phyloP scores from a whole-genome alignment of 2,797 vertebrate species.

The Cirrhinus molitorella region DNA sequence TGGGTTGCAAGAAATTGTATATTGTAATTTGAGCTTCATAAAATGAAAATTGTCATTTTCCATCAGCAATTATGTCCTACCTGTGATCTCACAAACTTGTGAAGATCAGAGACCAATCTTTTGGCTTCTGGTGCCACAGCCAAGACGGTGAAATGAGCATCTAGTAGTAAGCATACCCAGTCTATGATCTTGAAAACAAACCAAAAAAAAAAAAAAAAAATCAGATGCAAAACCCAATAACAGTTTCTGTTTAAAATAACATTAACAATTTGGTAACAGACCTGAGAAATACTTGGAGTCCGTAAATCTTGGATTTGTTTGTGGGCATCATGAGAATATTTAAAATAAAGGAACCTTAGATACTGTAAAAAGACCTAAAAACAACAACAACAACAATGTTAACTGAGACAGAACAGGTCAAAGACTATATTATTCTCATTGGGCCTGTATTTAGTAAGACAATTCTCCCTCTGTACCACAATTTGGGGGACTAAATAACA shows the following conservation, averaged over 20 bases:
- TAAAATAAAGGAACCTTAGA: slow-evolving; percentile 89
- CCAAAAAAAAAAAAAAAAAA: not conserved
- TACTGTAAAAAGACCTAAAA: slow-evolving; percentile 87
- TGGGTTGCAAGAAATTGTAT: not conserved
- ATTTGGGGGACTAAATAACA: not conserved
- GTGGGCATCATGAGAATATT: slow-evolving; percentile 82
- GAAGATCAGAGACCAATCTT: slow-evolving; percentile 83
- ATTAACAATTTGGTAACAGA: slow-evolving; percentile 63
- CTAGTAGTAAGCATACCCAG: slow-evolving; percentile 93
- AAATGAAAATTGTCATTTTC: not conserved
- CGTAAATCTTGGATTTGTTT: slow-evolving; percentile 73
- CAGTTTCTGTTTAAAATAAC: not conserved
- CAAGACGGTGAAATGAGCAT: slow-evolving; percentile 93
- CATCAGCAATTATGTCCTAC: slow-evolving; percentile 71
- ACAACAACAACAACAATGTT: not conserved
- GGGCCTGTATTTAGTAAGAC: not conserved
- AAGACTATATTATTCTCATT: not conserved
- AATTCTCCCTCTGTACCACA: not conserved
- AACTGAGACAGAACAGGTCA: not conserved
- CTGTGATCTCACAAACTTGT: slow-evolving; percentile 90
- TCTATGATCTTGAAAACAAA: slow-evolving; percentile 87
- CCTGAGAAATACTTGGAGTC: slow-evolving; percentile 87
- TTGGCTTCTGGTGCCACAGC: slow-evolving; percentile 92
- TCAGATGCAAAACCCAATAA: not conserved
- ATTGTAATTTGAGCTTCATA: not conserved